Conservation (phyloP, 2,797 vertebrate species). For the Acestrorhynchus altus region DNA sequence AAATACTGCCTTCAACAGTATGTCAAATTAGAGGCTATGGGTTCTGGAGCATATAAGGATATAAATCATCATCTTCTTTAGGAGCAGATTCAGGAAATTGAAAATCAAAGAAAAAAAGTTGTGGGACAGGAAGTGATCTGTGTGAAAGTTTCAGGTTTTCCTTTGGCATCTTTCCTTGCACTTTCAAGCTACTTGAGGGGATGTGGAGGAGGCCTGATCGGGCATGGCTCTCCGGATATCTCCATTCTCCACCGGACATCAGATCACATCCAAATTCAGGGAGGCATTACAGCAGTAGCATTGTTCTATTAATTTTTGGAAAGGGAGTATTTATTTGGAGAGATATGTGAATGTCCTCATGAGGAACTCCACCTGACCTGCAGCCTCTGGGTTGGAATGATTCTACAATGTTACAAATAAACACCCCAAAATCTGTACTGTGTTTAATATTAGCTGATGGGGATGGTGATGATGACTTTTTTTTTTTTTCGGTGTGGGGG, state of each 20-base stretch:
- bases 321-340: conserved; percentile 48
- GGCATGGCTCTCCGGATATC: conserved; percentile 22
- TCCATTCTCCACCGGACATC: conserved; percentile 31
- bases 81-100: conserved; percentile 8
- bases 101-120: conserved; percentile 15
- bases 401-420: conserved; percentile 27
- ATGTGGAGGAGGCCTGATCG: conserved; percentile 23
- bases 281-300: conserved; percentile 2
- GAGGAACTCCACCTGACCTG: conserved; percentile 38
- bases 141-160: conserved; percentile 18
- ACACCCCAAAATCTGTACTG: conserved; percentile 9
- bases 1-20: not conserved
- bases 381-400: conserved; percentile 13
- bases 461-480: conserved; percentile 28
- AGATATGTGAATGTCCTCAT: conserved; percentile 26
- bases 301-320: conserved; percentile 47
- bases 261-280: conserved; percentile 30
- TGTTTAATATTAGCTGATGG: not conserved
- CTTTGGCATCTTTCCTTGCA: not conserved
- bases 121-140: conserved; percentile 15
- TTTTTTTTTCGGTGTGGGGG: no score
- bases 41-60: not conserved
- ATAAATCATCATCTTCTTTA: not conserved
- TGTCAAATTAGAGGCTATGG: not conserved
- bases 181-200: not conserved